Conservation (phyloP, 2,888 invertebrate species). For the Buathra laborator region DNA sequence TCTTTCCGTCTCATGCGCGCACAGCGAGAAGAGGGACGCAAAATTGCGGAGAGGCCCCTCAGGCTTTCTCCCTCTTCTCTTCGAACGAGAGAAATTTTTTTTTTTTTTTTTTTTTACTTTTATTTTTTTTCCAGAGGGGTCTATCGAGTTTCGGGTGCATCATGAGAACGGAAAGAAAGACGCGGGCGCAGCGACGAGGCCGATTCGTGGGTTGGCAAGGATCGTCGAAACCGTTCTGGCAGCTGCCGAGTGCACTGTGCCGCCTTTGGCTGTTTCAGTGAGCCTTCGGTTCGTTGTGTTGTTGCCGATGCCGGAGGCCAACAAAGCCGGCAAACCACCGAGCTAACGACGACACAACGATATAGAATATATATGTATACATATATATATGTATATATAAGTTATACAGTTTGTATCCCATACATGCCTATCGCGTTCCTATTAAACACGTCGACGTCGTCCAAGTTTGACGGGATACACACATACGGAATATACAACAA, state of each 20-base stretch:
- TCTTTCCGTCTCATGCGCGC: constrained; percentile 46
- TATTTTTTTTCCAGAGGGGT: constrained; percentile 72
- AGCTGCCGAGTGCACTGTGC: constrained; percentile 64
- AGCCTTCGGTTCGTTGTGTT: constrained; percentile 19
- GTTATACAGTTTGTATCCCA: neutral
- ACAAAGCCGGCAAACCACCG: constrained; percentile 61
- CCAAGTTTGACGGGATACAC: constrained; percentile 45
- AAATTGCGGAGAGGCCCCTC: constrained; percentile 19
- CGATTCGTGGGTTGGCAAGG: constrained; percentile 49
- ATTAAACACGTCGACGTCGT: constrained; percentile 43
- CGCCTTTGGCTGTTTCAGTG: constrained; percentile 7
- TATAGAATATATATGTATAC: constrained; percentile 2
- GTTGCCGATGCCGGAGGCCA: constrained; percentile 54
- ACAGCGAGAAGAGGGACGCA: neutral
- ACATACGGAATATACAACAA: constrained; percentile 7
- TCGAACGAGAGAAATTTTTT: constrained; percentile 75
- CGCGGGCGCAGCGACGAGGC: constrained; percentile 27
- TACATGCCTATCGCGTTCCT: constrained; percentile 17
- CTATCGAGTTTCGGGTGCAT: constrained; percentile 82
- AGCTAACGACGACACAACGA: constrained; percentile 3
- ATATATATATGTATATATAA: constrained; percentile 19
- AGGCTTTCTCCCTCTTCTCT: constrained; percentile 28
- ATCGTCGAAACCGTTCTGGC: constrained; percentile 54
- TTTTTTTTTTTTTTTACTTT: no score
- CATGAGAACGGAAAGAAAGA: constrained; percentile 82